Conservation (phyloP, 2,797 vertebrate genomes). For the Caiman crocodilus region DNA sequence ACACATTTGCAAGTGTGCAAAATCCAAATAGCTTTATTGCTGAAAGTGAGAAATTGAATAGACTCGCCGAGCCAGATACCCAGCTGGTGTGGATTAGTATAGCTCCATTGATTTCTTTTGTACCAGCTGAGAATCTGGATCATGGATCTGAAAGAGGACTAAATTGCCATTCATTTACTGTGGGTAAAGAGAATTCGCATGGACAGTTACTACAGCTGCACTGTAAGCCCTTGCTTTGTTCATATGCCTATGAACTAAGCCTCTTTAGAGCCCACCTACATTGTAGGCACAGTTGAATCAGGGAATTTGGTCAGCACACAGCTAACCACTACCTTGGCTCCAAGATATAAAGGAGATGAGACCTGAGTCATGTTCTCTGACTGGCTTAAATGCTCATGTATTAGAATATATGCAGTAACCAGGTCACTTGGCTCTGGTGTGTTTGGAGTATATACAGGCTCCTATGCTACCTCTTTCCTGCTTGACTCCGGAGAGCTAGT, state of each 20-base stretch:
- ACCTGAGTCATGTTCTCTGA: not conserved
- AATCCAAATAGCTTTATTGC: not conserved
- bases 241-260: not conserved
- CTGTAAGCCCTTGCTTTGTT: too few relatives aligned
- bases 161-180: too few relatives aligned
- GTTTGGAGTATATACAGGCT: not conserved
- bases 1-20: not conserved
- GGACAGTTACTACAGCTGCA: too few relatives aligned
- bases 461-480: not conserved
- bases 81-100: fast-evolving
- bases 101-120: not conserved
- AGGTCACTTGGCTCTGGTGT: not conserved
- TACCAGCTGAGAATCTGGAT: not conserved
- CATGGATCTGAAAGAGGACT: not conserved
- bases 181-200: too few relatives aligned
- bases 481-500: not conserved
- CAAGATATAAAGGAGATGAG: not conserved
- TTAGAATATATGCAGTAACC: not conserved
- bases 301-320: not conserved
- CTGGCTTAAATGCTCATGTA: not conserved
- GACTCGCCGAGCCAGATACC: not conserved
- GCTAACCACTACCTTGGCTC: not conserved
- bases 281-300: fast-evolving
- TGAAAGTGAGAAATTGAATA: fast-evolving
- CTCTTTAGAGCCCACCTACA: not conserved